phyloP scores from a whole-genome alignment of 2,113 vertebrate genomes.

The Lipophrys pholis region DNA sequence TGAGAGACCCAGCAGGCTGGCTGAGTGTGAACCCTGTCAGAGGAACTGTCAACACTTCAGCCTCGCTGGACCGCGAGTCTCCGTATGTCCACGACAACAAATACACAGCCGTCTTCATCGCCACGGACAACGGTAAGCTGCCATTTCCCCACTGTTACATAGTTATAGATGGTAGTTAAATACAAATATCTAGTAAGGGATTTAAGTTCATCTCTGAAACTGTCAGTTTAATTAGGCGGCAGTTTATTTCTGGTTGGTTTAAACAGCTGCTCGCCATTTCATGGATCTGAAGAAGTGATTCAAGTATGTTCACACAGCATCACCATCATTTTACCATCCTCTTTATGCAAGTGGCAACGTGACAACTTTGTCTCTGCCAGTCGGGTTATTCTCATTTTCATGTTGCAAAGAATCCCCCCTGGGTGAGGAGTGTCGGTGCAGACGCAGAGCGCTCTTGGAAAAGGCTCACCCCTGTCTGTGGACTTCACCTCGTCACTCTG shows the following conservation, averaged over 20 bases:
- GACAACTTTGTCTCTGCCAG: not conserved
- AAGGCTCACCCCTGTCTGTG: not conserved
- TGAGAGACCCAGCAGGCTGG: slow-evolving; percentile 94
- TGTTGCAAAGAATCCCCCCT: slow-evolving; percentile 22
- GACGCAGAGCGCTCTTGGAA: not conserved
- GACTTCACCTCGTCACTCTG: slow-evolving; percentile 33
- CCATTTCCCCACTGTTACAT: slow-evolving; percentile 1
- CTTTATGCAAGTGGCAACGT: not conserved
- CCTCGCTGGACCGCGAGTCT: slow-evolving; percentile 92
- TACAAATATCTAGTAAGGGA: not conserved
- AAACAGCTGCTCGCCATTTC: no score
- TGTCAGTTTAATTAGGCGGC: not conserved
- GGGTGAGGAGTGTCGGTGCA: not conserved
- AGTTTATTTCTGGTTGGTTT: no score
- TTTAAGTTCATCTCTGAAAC: not conserved
- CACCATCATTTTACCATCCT: not conserved
- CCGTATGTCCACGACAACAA: slow-evolving; percentile 88
- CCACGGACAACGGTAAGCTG: slow-evolving; percentile 94
- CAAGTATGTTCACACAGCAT: not conserved
- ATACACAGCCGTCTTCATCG: slow-evolving; percentile 93
- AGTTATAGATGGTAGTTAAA: not conserved
- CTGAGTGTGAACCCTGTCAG: slow-evolving; percentile 92
- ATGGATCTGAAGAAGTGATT: not conserved
- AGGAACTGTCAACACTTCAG: slow-evolving; percentile 91
- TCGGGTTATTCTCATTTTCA: not conserved